Evolutionary conservation across 1,140 invertebrate species (phyloP).

Genomic region (Ditylenchus dipsaci): DNA sequence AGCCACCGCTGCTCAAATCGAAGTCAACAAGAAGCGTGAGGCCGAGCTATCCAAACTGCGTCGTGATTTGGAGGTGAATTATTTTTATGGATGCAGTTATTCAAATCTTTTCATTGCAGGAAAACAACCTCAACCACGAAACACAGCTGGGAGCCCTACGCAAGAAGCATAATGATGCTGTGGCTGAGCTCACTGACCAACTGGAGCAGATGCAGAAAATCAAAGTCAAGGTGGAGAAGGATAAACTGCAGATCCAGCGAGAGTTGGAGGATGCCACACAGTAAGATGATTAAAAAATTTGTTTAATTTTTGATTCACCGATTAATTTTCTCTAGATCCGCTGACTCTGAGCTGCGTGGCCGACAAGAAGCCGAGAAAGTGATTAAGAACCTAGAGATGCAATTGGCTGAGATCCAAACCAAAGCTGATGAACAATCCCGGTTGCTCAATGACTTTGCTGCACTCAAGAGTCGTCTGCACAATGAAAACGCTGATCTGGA

Average conservation of each 20-base stretch:
- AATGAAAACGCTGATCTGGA: slow-evolving; percentile 92
- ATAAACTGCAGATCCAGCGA: slow-evolving; percentile 54
- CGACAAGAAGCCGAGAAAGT: slow-evolving; percentile 54
- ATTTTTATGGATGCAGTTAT: background rate
- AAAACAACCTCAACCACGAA: slow-evolving; percentile 91
- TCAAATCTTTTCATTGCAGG: background rate
- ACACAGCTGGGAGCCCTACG: slow-evolving; percentile 84
- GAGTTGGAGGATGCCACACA: slow-evolving; percentile 54
- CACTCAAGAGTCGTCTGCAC: slow-evolving; percentile 90
- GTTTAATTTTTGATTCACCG: no score
- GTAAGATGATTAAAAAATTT: background rate
- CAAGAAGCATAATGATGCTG: slow-evolving; percentile 99
- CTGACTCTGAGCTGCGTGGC: slow-evolving; percentile 41
- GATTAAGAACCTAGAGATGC: slow-evolving; percentile 52
- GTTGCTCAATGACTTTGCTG: slow-evolving; percentile 87
- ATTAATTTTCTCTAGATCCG: background rate
- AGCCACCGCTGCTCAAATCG: slow-evolving; percentile 95
- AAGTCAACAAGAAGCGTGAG: slow-evolving; percentile 98
- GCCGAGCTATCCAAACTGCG: slow-evolving; percentile 94
- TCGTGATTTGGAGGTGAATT: slow-evolving; percentile 87
- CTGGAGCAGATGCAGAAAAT: slow-evolving; percentile 98
- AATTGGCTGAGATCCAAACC: slow-evolving; percentile 78
- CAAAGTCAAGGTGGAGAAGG: slow-evolving; percentile 78
- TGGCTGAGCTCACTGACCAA: slow-evolving; percentile 96
- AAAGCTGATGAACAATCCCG: slow-evolving; percentile 93